Evolutionary conservation across 2,888 invertebrate species (phyloP).

Genomic region (Polydrusus cervinus): DNA sequence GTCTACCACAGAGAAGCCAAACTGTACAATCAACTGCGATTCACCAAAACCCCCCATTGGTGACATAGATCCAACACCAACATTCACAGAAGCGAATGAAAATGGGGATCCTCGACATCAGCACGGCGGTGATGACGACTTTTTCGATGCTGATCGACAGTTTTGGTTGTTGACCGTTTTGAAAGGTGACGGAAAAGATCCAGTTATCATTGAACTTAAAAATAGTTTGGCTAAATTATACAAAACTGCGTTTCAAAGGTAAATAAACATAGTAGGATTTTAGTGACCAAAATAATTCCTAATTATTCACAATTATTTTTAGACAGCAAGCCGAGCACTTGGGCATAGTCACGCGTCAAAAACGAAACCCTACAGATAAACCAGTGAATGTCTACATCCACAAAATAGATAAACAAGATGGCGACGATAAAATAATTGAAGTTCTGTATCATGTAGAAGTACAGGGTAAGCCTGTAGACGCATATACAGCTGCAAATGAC

Average conservation of each 20-base stretch:
- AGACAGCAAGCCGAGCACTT: conserved; percentile 89
- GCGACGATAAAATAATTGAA: conserved; percentile 72
- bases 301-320: conserved; percentile 54
- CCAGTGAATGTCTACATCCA: conserved; percentile 81
- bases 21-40: conserved; percentile 74
- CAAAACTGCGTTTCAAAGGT: conserved; percentile 87
- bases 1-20: conserved; percentile 61
- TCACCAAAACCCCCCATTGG: conserved; percentile 68
- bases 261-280: conserved; percentile 45
- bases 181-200: conserved; percentile 73
- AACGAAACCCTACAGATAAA: conserved; percentile 64
- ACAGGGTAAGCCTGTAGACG: conserved; percentile 85
- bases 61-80: conserved; percentile 73
- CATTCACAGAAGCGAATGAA: conserved; percentile 24
- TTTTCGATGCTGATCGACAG: conserved; percentile 75
- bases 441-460: conserved; percentile 88
- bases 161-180: conserved; percentile 90
- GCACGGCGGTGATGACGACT: conserved; percentile 59
- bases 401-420: conserved; percentile 76
- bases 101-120: conserved; percentile 42
- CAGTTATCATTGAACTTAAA: conserved; percentile 77
- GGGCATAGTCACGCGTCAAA: conserved; percentile 74
- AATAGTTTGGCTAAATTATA: conserved; percentile 84
- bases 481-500: conserved; percentile 86
- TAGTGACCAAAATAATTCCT: neutral